Base-by-base conservation (phyloP, 2,113 vertebrate genomes). In the Cromileptes altivelis region DNA sequence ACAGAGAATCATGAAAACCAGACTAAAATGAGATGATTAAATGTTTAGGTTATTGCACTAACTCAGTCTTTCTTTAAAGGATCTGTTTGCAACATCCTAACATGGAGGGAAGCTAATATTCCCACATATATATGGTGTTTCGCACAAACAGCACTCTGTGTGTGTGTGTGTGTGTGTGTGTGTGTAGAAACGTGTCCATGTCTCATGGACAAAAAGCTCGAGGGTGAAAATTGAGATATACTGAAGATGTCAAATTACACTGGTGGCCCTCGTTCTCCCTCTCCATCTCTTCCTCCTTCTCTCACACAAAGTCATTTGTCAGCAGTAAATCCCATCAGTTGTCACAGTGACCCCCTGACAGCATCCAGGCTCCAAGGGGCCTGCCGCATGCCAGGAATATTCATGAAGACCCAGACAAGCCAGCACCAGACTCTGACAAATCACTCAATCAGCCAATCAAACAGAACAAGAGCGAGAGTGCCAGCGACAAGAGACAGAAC, bases 261-360 rank as follows among this genome's bases (percentile, higher is more conserved):
- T 62, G 52, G 73, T 61, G 23, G 45, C 17, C 50, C 50, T 64
- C 45, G 11, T 62, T 65, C 80, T 72, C 75, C 58, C 79, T 70
- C 57, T 60, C 58, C 33, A 7, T 67, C 65, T 61, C 53, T 62
- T 23, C 52, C 55, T 60, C 50, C 52, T 49, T 65, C 50, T 67
- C 63, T 68, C 84, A 47, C 55, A 53, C 72, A 92, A 91, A 93
- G 85, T 89, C 88, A 78, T 90, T 89, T 85, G 86, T 94, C 92
- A 93, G 90, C 88, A 86, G 65, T 89, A 83, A 88, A 90, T 85
- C 91, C 78, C 89, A 70, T 86, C 82, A 85, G 78, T 76, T 90
- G 88, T 92, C 91, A 89, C 78, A 3, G 67, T 57, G 80, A 91
- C 89, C 88, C 80, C 82, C 19, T 58, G 87, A 87, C 88, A 79